Evolutionary conservation across 2,797 vertebrate species (phyloP).

Genomic region (Mycteria americana): DNA sequence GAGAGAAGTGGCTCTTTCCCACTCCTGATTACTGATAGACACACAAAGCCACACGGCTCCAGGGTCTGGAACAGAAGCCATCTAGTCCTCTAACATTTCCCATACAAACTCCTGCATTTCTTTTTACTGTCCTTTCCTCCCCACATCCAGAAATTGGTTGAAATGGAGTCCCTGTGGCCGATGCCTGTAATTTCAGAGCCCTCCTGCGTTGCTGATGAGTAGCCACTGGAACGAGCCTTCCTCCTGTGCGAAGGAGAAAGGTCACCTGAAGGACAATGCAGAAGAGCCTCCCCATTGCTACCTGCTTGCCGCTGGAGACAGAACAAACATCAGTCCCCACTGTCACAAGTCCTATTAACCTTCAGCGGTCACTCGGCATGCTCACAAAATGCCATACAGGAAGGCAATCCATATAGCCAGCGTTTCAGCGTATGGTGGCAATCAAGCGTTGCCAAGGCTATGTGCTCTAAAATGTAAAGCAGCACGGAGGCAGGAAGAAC

Average conservation of each 20-base stretch:
- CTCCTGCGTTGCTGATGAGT: not conserved
- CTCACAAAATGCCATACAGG: not conserved
- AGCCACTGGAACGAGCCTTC: not conserved
- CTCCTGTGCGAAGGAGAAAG: not conserved
- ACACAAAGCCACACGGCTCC: not conserved
- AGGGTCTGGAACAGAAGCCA: not conserved
- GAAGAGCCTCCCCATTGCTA: not conserved
- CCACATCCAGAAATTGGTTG: not conserved
- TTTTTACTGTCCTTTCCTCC: not conserved
- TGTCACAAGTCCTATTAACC: not conserved
- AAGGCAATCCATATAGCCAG: not conserved
- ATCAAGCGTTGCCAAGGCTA: not conserved
- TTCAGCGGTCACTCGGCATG: not conserved
- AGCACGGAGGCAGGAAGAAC: not conserved
- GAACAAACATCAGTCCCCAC: not conserved
- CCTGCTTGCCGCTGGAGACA: fast-evolving
- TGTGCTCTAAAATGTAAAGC: not conserved
- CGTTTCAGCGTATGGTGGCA: fast-evolving
- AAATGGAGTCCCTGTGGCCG: not conserved
- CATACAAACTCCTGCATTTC: not conserved
- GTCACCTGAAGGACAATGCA: not conserved
- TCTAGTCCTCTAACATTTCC: not conserved
- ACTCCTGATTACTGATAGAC: not conserved
- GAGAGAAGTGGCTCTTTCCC: not conserved
- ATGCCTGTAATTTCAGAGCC: not conserved